Percentiles rank a stretch among this genome's conserved stretches.
These are phyloP conservation scores for Achatina immaculata DNA, from an alignment of 1,140 invertebrate species.

Conservation along the genomic window DNA sequence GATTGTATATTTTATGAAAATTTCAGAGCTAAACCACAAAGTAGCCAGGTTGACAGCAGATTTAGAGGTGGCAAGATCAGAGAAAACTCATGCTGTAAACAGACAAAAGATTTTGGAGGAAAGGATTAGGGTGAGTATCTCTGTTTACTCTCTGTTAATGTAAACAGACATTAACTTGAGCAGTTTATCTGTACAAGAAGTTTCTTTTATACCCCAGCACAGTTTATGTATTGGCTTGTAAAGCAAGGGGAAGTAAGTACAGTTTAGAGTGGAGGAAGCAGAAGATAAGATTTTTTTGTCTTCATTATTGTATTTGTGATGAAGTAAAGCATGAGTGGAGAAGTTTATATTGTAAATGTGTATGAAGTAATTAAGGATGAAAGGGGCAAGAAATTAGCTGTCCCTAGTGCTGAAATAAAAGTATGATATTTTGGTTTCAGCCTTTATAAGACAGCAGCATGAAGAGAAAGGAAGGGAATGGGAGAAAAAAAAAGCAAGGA, in stretches of 20 bases:
- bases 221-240: not conserved
- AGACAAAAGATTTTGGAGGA: slow-evolving; percentile 50
- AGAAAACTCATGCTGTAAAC: slow-evolving; percentile 47
- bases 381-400: too few species aligned
- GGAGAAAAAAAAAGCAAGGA: too few species aligned
- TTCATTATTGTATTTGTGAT: too few species aligned
- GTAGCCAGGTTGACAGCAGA: slow-evolving; percentile 47
- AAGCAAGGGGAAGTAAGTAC: not conserved
- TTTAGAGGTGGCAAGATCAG: slow-evolving; percentile 46
- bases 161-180: not conserved
- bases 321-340: too few species aligned
- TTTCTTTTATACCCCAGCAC: too few species aligned
- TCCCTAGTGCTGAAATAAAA: too few species aligned
- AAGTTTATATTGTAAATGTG: too few species aligned
- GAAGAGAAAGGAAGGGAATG: too few species aligned
- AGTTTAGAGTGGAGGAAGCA: not conserved
- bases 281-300: slow-evolving; percentile 15
- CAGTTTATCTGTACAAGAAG: not conserved
- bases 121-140: slow-evolving; percentile 43
- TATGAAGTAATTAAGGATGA: too few species aligned
- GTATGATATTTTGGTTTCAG: too few species aligned
- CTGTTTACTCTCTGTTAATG: not conserved
- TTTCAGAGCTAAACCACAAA: slow-evolving; percentile 47
- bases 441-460: too few species aligned
- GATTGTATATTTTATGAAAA: too few species aligned